These are phyloP conservation scores for Leptoteleia sp. DNA, from an alignment of 1,140 invertebrate genomes.

Conservation along the genomic window DNA sequence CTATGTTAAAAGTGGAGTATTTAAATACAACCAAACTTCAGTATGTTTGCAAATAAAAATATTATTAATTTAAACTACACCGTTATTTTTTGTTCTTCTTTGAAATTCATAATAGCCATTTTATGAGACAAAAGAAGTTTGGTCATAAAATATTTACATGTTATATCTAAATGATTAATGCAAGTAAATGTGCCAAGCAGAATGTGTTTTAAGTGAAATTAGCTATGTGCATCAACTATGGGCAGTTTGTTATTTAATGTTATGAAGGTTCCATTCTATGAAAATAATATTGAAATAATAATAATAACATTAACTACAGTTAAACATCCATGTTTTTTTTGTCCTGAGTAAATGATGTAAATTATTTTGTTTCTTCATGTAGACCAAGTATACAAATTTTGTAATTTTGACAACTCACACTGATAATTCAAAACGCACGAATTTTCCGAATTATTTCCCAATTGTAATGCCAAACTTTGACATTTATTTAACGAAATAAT, in stretches of 20 bases:
- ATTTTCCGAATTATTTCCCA: conserved; percentile 21
- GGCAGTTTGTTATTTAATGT: conserved; percentile 9
- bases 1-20: conserved; percentile 23
- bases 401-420: conserved; percentile 23
- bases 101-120: no score
- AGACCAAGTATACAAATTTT: conserved; percentile 5
- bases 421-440: conserved; percentile 43
- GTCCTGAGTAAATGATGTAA: no score
- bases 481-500: conserved; percentile 32
- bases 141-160: conserved; percentile 15
- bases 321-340: no score
- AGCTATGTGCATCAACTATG: conserved; percentile 35
- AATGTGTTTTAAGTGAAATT: conserved; percentile 30
- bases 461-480: background rate
- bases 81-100: no score
- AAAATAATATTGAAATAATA: no score
- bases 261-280: no score
- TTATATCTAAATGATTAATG: conserved; percentile 46
- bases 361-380: conserved; percentile 29
- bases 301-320: no score
- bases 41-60: no score
- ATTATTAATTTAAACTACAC: no score
- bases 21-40: conserved; percentile 46
- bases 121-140: conserved; percentile 49
- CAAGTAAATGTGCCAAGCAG: conserved; percentile 29